Conservation (phyloP, 2,113 vertebrate genomes). For the Onychorhynchus coronatus region DNA sequence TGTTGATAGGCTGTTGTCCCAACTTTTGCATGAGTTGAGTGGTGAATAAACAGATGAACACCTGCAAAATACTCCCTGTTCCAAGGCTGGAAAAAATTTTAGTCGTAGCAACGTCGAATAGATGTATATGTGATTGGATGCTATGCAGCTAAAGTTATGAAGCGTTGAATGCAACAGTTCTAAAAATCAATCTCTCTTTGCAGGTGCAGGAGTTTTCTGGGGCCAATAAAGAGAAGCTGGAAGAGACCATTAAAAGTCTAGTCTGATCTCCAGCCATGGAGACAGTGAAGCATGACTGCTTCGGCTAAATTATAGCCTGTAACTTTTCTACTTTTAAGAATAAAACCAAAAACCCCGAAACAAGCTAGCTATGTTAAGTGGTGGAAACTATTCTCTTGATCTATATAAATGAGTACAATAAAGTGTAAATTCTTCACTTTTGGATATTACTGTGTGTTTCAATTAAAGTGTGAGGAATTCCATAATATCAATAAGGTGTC, state of each 20-base stretch:
- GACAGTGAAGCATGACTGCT: constrained; percentile 23
- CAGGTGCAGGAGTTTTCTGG: constrained; percentile 81
- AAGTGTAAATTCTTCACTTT: constrained; percentile 57
- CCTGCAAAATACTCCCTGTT: not conserved
- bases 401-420: constrained; percentile 69
- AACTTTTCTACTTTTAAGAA: constrained; percentile 71
- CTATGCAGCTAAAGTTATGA: not conserved
- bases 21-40: not conserved
- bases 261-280: constrained; percentile 36
- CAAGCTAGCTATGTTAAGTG: constrained; percentile 39
- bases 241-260: constrained; percentile 73
- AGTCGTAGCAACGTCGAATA: not conserved
- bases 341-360: not conserved
- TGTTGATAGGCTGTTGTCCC: not conserved
- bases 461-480: not conserved
- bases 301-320: constrained; percentile 43
- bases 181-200: constrained; percentile 14
- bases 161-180: not conserved
- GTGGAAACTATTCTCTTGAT: constrained; percentile 3
- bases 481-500: not conserved
- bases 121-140: not conserved
- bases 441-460: not conserved
- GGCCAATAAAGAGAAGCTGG: constrained; percentile 79
- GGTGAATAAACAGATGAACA: not conserved
- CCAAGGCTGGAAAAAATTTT: not conserved